phyloP scores from a whole-genome alignment of 2,113 vertebrate species.

The Melanerpes formicivorus region DNA sequence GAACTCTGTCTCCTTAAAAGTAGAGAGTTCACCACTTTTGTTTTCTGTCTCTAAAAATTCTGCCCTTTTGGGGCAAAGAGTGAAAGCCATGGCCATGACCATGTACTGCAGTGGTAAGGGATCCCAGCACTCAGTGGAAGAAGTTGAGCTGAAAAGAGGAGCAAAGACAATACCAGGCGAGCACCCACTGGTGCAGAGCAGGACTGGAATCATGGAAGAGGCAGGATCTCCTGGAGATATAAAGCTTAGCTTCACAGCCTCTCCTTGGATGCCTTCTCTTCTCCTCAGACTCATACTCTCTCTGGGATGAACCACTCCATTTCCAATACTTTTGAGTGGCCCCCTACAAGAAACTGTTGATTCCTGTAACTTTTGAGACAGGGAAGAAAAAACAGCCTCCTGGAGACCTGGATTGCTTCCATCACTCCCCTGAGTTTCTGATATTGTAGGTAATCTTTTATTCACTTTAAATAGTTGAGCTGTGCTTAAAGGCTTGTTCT shows the following conservation, averaged over 20 bases:
- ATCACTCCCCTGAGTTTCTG: neutral
- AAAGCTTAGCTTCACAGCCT: neutral
- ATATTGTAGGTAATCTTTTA: neutral
- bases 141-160: neutral
- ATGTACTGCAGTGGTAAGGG: neutral
- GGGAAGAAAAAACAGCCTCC: neutral
- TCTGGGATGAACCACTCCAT: neutral
- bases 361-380: neutral
- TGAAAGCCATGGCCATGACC: neutral
- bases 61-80: neutral
- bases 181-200: neutral
- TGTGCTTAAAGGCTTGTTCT: neutral
- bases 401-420: neutral
- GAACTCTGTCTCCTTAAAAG: neutral
- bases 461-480: neutral
- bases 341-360: neutral
- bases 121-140: neutral
- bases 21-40: neutral
- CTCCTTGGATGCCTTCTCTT: neutral
- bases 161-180: neutral
- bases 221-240: neutral
- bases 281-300: neutral
- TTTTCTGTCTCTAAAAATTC: neutral
- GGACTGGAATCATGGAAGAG: neutral
- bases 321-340: neutral